phyloP scores from a whole-genome alignment of 2,888 invertebrate species.

The Ichneumoninae sp. region DNA sequence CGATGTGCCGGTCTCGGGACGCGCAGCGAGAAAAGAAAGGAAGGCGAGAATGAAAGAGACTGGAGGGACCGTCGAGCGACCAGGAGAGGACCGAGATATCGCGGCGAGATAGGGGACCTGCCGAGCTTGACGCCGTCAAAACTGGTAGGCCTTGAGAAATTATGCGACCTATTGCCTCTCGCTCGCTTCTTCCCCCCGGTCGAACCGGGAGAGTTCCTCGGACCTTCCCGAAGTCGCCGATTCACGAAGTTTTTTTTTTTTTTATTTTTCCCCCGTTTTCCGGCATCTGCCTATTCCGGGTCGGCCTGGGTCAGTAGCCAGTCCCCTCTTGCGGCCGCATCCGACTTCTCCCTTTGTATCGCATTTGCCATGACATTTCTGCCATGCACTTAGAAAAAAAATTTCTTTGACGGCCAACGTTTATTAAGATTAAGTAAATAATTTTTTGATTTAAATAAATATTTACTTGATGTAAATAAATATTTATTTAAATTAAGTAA shows the following conservation, averaged over 20 bases:
- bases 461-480: no score
- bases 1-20: not conserved
- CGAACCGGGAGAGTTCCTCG: slow-evolving; percentile 41
- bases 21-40: slow-evolving; percentile 22
- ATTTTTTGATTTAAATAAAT: no score
- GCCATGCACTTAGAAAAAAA: no score
- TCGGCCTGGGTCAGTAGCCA: no score
- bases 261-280: no score
- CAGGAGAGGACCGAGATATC: slow-evolving; percentile 77
- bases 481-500: no score
- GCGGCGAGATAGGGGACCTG: slow-evolving; percentile 80
- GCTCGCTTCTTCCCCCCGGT: slow-evolving; percentile 74
- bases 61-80: slow-evolving; percentile 42
- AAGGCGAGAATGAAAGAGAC: slow-evolving; percentile 61
- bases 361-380: no score
- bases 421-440: no score
- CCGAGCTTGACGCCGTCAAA: slow-evolving; percentile 79
- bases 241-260: slow-evolving; percentile 43
- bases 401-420: no score
- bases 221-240: slow-evolving; percentile 26
- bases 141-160: slow-evolving; percentile 84
- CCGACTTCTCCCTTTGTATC: no score
- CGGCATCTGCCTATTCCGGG: no score
- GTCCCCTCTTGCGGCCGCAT: no score
- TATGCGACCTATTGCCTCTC: slow-evolving; percentile 83